These are phyloP conservation scores for Eutolmus rufibarbis DNA, from an alignment of 2,888 invertebrate species.

Conservation along the genomic window DNA sequence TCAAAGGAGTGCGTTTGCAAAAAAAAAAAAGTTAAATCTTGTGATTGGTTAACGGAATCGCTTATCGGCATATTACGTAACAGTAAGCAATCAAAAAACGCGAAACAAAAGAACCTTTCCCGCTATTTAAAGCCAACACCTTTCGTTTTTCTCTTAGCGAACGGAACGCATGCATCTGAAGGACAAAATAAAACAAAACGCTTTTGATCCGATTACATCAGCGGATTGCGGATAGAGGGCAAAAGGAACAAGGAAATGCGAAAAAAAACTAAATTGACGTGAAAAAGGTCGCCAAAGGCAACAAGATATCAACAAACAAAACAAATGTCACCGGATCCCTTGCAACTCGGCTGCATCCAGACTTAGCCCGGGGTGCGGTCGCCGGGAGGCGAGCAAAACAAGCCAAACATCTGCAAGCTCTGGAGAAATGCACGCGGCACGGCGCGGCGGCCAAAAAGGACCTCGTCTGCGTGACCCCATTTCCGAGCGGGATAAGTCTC, in stretches of 20 bases:
- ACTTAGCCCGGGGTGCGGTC: neutral
- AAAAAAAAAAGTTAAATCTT: neutral
- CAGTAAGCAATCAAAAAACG: neutral
- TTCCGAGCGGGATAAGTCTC: neutral
- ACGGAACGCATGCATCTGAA: neutral
- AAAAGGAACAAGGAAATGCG: neutral
- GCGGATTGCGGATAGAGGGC: neutral
- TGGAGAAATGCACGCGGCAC: neutral
- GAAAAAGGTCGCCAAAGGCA: constrained; percentile 35
- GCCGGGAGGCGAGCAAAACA: neutral
- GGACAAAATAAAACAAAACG: neutral
- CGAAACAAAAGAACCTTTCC: neutral
- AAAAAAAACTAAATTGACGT: neutral
- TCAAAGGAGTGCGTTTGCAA: too few species aligned
- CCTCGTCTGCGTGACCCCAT: constrained; percentile 40
- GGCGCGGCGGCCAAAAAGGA: constrained; percentile 19
- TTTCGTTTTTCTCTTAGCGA: neutral
- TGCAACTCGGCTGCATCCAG: neutral
- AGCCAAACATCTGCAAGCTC: constrained; percentile 43
- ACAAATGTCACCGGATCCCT: constrained; percentile 29
- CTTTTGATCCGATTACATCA: constrained; percentile 21
- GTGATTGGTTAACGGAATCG: neutral
- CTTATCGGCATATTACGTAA: neutral
- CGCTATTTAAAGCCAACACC: neutral
- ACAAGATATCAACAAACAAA: constrained; percentile 33